Conservation (phyloP, 1,140 invertebrate genomes). For the Carcinoscorpius rotundicauda region DNA sequence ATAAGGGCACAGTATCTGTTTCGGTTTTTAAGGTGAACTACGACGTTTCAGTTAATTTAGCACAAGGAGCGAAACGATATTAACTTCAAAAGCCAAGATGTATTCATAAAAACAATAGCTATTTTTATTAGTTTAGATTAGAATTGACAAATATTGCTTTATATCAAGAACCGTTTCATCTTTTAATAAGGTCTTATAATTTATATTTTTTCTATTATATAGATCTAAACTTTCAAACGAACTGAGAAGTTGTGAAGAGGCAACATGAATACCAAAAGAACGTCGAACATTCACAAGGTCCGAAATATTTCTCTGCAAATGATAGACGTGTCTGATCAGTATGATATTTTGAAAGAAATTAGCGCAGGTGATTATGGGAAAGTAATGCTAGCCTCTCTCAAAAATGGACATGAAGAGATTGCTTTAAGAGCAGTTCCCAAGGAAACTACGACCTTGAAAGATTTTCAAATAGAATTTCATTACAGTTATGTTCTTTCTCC, state of each 20-base stretch:
- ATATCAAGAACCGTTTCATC: too few relatives aligned
- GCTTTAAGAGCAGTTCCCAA: slow-evolving; percentile 36
- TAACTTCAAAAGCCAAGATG: too few relatives aligned
- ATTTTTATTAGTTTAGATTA: too few relatives aligned
- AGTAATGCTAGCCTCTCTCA: slow-evolving; percentile 71
- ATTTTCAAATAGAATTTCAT: slow-evolving; percentile 46
- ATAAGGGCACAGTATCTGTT: too few relatives aligned
- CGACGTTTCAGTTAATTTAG: too few relatives aligned
- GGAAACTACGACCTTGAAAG: slow-evolving; percentile 32
- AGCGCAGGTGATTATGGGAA: slow-evolving; percentile 91
- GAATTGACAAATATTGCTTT: too few relatives aligned
- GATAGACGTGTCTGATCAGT: slow-evolving; percentile 71
- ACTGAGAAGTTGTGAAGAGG: background rate
- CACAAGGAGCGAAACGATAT: too few relatives aligned
- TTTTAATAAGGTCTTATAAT: too few relatives aligned
- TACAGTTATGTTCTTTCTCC: slow-evolving; percentile 44
- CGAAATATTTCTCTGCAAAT: slow-evolving; percentile 22
- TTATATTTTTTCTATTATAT: too few relatives aligned
- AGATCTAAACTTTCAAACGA: too few relatives aligned
- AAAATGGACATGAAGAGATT: slow-evolving; percentile 64
- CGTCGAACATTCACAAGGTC: slow-evolving; percentile 25
- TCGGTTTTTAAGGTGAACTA: too few relatives aligned
- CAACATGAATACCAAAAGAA: slow-evolving; percentile 10
- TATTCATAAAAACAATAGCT: too few relatives aligned
- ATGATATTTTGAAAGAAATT: slow-evolving; percentile 79